Conservation (phyloP, 2,113 vertebrate species). For the Prionailurus viverrinus region DNA sequence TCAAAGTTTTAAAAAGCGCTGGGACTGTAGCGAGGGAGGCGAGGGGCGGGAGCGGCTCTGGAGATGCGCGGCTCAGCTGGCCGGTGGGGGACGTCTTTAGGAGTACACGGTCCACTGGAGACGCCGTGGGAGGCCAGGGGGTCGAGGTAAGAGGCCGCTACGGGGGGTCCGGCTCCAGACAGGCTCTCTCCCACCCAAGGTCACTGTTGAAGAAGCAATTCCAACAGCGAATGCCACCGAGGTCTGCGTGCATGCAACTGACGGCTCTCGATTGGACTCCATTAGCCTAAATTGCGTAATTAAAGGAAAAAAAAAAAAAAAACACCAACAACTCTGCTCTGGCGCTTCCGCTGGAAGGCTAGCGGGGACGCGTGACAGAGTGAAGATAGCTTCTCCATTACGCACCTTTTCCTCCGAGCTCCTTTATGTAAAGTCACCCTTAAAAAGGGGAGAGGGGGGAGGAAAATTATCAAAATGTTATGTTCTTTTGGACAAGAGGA, state of each 20-base stretch:
- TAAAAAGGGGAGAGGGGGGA: fast-evolving
- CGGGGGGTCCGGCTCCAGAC: background rate
- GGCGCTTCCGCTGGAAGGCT: background rate
- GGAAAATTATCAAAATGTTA: background rate
- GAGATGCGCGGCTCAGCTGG: background rate
- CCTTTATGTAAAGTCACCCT: background rate
- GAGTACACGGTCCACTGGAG: background rate
- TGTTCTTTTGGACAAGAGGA: background rate
- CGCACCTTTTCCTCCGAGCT: background rate
- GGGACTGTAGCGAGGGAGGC: slow-evolving; percentile 47
- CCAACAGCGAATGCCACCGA: background rate
- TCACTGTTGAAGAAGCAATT: background rate
- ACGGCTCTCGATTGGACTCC: background rate
- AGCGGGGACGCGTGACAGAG: background rate
- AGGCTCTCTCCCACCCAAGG: background rate
- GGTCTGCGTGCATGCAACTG: background rate
- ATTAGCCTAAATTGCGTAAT: slow-evolving; percentile 52
- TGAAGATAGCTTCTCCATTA: background rate
- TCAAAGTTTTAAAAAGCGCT: slow-evolving; percentile 44
- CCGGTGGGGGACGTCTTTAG: slow-evolving; percentile 18
- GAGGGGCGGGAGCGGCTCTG: background rate
- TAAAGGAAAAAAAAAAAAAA: background rate
- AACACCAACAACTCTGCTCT: background rate
- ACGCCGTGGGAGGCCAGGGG: slow-evolving; percentile 19
- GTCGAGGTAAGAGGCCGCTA: slow-evolving; percentile 53